Evolutionary conservation across 2,888 invertebrate genomes (phyloP), one percentile per base, ranked within the genome.

Genomic region (Pardosa pseudoannulata): DNA sequence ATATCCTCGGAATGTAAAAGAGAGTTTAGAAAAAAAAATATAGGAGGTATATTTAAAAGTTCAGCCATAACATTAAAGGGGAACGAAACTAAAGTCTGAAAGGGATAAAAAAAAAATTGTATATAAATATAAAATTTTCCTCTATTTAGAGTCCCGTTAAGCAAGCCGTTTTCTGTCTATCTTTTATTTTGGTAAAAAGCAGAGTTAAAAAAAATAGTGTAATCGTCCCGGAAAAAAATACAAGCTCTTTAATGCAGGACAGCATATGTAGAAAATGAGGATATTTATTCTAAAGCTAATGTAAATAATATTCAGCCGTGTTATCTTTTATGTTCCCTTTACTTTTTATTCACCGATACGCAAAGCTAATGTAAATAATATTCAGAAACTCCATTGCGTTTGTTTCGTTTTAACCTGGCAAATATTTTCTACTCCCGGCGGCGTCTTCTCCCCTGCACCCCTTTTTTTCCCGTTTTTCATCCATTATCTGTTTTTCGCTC

Each of bases 351-450:
- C 71, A 11, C 28, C 46, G 19, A 50, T 32, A 19, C 32, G 39
- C n/a, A 71, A 68, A n/a, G 29, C 29, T 78, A 78, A 83, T 83
- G 76, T 76, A 83, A 83, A 83, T 78, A 78, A 78, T 83, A 78
- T 78, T 83, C 83, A 78, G 78, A 78, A 78, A 67, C 19, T 23
- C 31, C 19, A 28, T 32, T 67, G n/a, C 32, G 16, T 36, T n/a
- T 65, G 16, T 31, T 65, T 65, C 5, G 36, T 36, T 11, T 36
- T 7, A 36, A 36, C 5, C 5, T 36, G 36, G 11, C 11, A 36
- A 36, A 28, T 76, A 16, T 31, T 78, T 78, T 62, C 28, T 32
- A n/a, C n/a, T n/a, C n/a, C n/a, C n/a, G n/a, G n/a, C 6, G 27
- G 32, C 31, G 50, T 23, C 56, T 19, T 28, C 13, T 28, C 56